These are phyloP conservation scores for Palythoa grandiflora DNA, from an alignment of 92 coral and sea anemone genomes.

Conservation along the genomic window DNA sequence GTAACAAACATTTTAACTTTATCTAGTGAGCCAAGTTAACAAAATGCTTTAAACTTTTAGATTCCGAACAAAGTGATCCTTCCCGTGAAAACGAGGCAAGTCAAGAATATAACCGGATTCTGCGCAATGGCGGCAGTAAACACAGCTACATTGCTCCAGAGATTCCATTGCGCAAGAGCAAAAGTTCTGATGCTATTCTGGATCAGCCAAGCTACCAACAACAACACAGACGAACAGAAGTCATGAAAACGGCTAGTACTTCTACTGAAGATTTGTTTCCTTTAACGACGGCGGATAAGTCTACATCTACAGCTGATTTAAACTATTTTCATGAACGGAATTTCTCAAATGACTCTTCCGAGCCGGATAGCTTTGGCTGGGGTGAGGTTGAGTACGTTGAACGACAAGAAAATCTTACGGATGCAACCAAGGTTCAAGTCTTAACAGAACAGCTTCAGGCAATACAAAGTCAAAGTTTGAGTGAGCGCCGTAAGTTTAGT, in stretches of 20 bases:
- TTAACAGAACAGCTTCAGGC: constrained; percentile 71
- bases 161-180: constrained; percentile 37
- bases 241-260: constrained; percentile 68
- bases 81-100: constrained; percentile 12
- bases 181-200: constrained; percentile 33
- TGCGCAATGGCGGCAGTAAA: constrained; percentile 31
- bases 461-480: constrained; percentile 68
- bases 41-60: neutral
- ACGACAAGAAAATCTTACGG: constrained; percentile 70
- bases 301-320: constrained; percentile 87
- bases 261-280: constrained; percentile 75
- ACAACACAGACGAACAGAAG: constrained; percentile 29
- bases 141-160: constrained; percentile 38
- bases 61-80: constrained; percentile 37
- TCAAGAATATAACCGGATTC: constrained; percentile 27
- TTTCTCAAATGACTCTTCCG: constrained; percentile 40
- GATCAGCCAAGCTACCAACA: constrained; percentile 35
- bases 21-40: neutral
- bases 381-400: constrained; percentile 3
- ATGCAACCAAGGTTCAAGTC: constrained; percentile 77
- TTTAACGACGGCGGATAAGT: constrained; percentile 64
- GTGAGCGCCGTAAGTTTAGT: constrained; percentile 81
- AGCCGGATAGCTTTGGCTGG: constrained; percentile 37
- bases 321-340: constrained; percentile 44
- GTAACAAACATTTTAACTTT: no score